Base-by-base conservation (phyloP, 2,797 vertebrate genomes). In the Sparidentex hasta region DNA sequence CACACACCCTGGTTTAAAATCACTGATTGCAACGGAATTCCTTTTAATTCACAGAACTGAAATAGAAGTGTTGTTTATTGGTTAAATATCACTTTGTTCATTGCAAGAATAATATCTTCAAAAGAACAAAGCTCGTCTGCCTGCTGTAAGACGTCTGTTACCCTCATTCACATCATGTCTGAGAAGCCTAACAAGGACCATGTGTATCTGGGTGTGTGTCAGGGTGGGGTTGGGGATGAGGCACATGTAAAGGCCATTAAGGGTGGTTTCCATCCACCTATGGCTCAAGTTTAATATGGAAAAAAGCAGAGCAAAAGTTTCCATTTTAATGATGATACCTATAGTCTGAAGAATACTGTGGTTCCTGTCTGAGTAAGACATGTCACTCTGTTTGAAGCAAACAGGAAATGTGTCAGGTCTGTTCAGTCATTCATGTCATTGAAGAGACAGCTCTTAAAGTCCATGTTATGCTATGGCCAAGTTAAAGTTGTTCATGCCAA, bases 361-460 rank as follows among this genome's bases (percentile, higher is more conserved):
- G 52, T 20, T 72, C 5, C 20, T 59, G 21, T 63, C 33, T 13
- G 20, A 61, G 38, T 23, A n/a, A 20, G 52, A 12, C 12, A 68
- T 66, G 29, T 61, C 6, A 54, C 7, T 12, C 18, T 8, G 54
- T 80, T 63, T 62, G 18, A 55, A 27, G 38, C 4, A 2, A 8
- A 21, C 8, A 58, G 48, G 12, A 2, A 5, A 21, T 20, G 29
- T 5, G 12, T 67, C 16, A 16, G 14, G 29, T 21, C 51, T 5
- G 65, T 88, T 78, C 73, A 50, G 75, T 82, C 46, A 52, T 83
- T 68, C 43, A 63, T 54, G 71, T 87, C 74, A 85, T 56, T 81
- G 27, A 72, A 79, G 61, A 70, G 70, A 14, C 48, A 44, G 41
- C n/a, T 46, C 6, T 64, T 71, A 14, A 67, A 54, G 55, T 65